These are phyloP conservation scores for Lagopus leucura DNA, from an alignment of 2,113 vertebrate genomes.

Conservation along the genomic window DNA sequence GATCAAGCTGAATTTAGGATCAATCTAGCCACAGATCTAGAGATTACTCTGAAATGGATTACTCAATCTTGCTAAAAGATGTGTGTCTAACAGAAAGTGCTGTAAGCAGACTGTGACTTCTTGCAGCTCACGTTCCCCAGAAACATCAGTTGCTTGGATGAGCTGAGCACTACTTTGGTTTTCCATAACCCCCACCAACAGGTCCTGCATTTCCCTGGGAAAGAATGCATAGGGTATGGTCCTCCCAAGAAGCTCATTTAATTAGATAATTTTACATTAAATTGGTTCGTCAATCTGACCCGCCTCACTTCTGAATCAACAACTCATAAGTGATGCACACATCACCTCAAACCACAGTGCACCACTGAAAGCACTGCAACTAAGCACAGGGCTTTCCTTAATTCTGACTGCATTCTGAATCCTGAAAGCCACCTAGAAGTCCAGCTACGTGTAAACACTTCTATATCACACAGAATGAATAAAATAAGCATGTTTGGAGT, in stretches of 20 bases:
- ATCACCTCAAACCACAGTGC: background rate
- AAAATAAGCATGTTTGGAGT: background rate
- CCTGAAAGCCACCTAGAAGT: background rate
- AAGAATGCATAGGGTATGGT: background rate
- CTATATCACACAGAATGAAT: accelerated
- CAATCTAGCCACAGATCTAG: background rate
- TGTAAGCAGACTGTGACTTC: background rate
- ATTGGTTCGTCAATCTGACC: background rate
- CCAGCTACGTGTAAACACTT: background rate
- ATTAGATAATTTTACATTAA: background rate
- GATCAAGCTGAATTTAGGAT: background rate
- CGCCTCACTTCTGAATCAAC: background rate
- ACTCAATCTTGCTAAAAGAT: background rate
- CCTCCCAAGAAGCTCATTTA: background rate
- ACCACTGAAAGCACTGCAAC: background rate
- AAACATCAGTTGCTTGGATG: background rate
- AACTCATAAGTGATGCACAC: background rate
- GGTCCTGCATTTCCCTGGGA: background rate
- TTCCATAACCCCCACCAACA: background rate
- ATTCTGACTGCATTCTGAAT: background rate
- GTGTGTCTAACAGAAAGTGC: background rate
- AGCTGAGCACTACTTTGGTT: background rate
- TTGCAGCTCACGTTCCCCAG: background rate
- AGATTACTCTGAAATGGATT: background rate
- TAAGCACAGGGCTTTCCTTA: background rate